Percentiles rank a stretch among this genome's conserved stretches.
phyloP scores from a whole-genome alignment of 2,113 vertebrate species.

The Xenopus laevis region DNA sequence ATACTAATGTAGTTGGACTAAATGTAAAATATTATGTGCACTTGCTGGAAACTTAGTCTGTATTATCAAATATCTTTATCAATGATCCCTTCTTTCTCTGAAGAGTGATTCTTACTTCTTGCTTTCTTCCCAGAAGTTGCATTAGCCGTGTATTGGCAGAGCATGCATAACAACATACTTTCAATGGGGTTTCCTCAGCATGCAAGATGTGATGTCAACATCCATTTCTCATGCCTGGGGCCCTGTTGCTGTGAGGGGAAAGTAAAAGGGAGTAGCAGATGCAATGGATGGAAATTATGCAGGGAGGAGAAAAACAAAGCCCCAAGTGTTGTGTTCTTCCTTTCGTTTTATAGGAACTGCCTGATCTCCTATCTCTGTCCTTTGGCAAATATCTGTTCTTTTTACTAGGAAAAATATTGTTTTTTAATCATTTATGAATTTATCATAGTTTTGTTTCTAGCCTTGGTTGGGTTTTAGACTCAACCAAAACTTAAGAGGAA shows the following conservation, averaged over 20 bases:
- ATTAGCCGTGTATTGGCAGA: neutral
- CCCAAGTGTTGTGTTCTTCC: neutral
- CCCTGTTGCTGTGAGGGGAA: neutral
- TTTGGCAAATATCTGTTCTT: no score
- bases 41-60: no score
- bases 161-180: neutral
- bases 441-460: no score
- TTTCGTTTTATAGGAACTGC: neutral
- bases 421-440: no score
- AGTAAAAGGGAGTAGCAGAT: neutral
- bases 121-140: neutral
- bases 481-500: no score
- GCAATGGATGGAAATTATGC: neutral
- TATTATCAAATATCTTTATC: no score
- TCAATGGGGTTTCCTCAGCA: neutral
- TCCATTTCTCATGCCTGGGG: constrained; percentile 3
- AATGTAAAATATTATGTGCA: no score
- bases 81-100: no score
- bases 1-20: no score
- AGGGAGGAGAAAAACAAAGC: neutral
- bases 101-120: neutral
- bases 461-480: no score
- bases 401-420: no score
- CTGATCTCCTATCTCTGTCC: no score
- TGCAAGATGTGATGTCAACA: neutral